Conservation (phyloP, 2,113 vertebrate genomes). For the Cygnus buccinator region DNA sequence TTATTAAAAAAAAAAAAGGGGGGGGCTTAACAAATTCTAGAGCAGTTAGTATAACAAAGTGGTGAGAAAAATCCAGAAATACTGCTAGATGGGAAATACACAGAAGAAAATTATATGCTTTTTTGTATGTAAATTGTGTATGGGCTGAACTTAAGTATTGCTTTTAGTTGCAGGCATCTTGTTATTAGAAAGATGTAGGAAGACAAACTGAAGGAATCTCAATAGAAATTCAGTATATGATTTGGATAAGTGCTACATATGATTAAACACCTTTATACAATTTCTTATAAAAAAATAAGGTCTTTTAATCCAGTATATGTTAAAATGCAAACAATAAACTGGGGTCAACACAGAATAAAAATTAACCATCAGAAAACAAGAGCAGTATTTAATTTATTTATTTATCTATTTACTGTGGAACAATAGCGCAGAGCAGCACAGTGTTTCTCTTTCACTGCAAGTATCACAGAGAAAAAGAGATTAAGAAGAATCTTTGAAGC, state of each 20-base stretch:
- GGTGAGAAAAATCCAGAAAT: neutral
- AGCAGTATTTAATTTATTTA: neutral
- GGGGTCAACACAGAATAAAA: neutral
- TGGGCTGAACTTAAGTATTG: neutral
- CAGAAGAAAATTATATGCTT: neutral
- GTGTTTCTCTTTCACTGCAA: neutral
- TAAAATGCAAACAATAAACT: neutral
- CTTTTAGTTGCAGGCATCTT: neutral
- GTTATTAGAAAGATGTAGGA: neutral
- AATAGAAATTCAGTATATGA: neutral
- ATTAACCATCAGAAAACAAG: neutral
- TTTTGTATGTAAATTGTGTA: neutral
- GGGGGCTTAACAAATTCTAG: neutral
- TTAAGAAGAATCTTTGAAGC: neutral
- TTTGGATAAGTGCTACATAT: neutral
- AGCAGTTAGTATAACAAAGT: neutral
- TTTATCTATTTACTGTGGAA: neutral
- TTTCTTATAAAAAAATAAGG: neutral
- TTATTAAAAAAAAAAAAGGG: neutral
- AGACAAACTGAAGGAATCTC: neutral
- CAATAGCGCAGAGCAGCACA: neutral
- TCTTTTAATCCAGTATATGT: neutral
- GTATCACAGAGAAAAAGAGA: neutral
- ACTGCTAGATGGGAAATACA: neutral
- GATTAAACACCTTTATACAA: neutral